Base-by-base conservation (phyloP, 2,888 invertebrate species). In the Mesopsocus fuscifrons region DNA sequence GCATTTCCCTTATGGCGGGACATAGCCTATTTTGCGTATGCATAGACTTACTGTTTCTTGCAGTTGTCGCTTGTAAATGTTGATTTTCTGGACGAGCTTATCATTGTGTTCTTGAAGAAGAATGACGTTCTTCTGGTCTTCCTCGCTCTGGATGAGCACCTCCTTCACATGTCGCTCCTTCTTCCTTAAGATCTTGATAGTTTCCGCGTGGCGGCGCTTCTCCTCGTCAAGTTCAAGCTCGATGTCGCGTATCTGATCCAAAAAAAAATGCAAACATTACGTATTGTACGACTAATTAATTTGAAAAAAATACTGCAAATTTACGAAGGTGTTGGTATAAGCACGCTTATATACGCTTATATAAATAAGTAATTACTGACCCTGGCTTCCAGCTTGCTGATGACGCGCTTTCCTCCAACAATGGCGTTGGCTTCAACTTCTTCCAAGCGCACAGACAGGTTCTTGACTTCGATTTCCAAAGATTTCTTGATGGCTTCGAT, bases 401-500 rank as follows among this genome's bases (percentile, higher is more conserved):
- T 92, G 69, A 92, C 88, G 55, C 94, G 82, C 67, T 83, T 92
- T 60, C 91, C 89, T 57, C 92, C 92, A 54, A 92, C 89, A 56
- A 95, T 84, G 49, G 94, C 92, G 59, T 92, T 94, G 55, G 92
- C 82, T 64, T 95, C 94, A 52, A 95, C 92, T 65, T 94, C 94
- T 63, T 92, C 91, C 58, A 92, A 71, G 58, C 91, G 84, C 53
- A 91, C 70, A 53, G 85, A 84, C 60, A 92, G 68, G 65, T 88
- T 91, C 77, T 89, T 91, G 55, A 92, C 91, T 71, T 94, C 94
- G 60, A 91, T 88, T 68, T 95, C 94, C 58, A 94, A 74, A 49
- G 89, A 87, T 70, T 94, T 94, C 76, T 92, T 91, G 69, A 94
- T 83, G 54, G 92, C 80, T 68, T 95, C 94, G 64, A 94, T 87